Conservation (phyloP, 1,140 invertebrate genomes). For the Vollenhovia emeryi region DNA sequence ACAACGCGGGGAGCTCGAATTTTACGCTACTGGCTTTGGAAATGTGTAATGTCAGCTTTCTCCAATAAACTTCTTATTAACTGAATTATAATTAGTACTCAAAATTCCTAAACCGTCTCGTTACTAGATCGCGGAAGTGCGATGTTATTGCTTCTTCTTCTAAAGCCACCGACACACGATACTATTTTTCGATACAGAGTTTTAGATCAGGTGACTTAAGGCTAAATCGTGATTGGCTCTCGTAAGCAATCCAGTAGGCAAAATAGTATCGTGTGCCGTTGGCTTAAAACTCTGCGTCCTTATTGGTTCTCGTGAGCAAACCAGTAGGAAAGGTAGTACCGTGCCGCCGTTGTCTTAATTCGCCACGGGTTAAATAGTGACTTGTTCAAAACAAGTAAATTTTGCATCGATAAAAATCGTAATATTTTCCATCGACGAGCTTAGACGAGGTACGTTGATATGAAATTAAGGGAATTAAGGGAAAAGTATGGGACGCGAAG, state of each 20-base stretch:
- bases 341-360: too few relatives aligned
- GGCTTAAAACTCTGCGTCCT: too few relatives aligned
- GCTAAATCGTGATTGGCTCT: too few relatives aligned
- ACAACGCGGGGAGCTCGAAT: not conserved
- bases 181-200: too few relatives aligned
- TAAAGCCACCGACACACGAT: too few relatives aligned
- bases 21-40: not conserved
- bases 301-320: too few relatives aligned
- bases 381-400: not conserved
- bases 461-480: not conserved
- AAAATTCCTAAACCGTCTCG: not conserved
- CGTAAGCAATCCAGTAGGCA: too few relatives aligned
- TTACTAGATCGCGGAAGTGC: constrained; percentile 1
- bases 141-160: not conserved
- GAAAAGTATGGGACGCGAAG: not conserved
- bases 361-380: not conserved
- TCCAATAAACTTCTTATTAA: constrained; percentile 10
- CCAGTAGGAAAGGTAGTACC: too few relatives aligned
- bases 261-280: too few relatives aligned
- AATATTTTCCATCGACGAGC: not conserved
- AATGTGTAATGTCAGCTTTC: constrained; percentile 13
- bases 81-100: not conserved
- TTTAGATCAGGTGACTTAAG: too few relatives aligned
- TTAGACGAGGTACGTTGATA: not conserved
- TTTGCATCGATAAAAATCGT: not conserved